A percentile compares a stretch with the other conserved stretches of the same genome.
phyloP scores from a whole-genome alignment of 2,888 invertebrate genomes.

The Zele albiditarsus region DNA sequence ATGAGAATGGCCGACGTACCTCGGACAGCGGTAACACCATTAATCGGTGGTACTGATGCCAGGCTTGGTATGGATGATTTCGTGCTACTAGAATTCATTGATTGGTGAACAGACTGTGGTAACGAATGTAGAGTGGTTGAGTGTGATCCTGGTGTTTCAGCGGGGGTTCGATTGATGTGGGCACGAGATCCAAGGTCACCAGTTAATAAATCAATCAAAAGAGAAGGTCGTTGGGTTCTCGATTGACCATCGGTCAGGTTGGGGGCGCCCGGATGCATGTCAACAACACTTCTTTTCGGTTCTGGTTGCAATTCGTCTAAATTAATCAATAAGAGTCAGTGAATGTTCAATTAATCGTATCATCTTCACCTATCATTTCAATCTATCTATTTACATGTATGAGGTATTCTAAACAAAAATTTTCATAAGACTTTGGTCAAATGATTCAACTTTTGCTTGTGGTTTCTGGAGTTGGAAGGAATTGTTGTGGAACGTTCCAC shows the following conservation, averaged over 20 bases:
- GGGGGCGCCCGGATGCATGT: slow-evolving; percentile 63
- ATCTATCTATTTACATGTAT: too few species aligned
- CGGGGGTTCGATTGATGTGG: slow-evolving; percentile 66
- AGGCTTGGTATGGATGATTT: slow-evolving; percentile 60
- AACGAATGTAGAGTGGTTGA: slow-evolving; percentile 59
- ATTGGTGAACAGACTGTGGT: slow-evolving; percentile 61
- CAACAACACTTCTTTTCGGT: slow-evolving; percentile 67
- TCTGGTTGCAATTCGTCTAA: slow-evolving; percentile 68
- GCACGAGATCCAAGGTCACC: slow-evolving; percentile 73
- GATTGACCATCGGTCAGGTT: slow-evolving; percentile 62
- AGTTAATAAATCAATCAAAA: slow-evolving; percentile 80
- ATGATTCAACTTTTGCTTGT: too few species aligned
- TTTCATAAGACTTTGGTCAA: too few species aligned
- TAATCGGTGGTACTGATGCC: slow-evolving; percentile 51
- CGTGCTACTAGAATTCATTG: slow-evolving; percentile 62
- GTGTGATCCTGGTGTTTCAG: slow-evolving; percentile 66
- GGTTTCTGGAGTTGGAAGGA: too few species aligned
- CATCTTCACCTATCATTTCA: too few species aligned
- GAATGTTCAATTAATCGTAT: slow-evolving; percentile 5
- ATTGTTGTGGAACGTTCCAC: too few species aligned
- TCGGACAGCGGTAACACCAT: slow-evolving; percentile 55
- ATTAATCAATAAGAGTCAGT: neutral
- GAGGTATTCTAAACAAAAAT: too few species aligned
- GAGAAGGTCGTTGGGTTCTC: slow-evolving; percentile 79
- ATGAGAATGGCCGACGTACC: slow-evolving; percentile 51